Percentiles rank a stretch among this genome's conserved stretches.
Evolutionary conservation across 2,888 invertebrate genomes (phyloP).

Genomic region (Phlogophora meticulosa): DNA sequence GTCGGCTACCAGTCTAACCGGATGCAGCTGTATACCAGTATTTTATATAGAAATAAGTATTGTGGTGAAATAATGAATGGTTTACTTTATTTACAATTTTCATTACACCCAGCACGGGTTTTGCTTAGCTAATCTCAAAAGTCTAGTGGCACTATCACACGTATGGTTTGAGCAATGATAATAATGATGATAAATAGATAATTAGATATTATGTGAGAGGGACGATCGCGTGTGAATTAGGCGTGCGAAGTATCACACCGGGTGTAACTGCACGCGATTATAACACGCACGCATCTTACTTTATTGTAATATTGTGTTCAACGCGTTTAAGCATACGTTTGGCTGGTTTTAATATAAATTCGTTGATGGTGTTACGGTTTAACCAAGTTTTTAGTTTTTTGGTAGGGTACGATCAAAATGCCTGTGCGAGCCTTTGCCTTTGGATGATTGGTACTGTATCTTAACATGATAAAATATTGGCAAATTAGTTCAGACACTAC

Average conservation of each 20-base stretch:
- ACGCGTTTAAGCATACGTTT: constrained; percentile 44
- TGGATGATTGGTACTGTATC: too few species aligned
- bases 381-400: background rate
- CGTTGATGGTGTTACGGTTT: background rate
- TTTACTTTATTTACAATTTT: background rate
- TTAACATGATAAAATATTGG: too few species aligned
- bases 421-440: too few species aligned
- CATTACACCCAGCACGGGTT: background rate
- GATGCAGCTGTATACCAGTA: too few species aligned
- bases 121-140: background rate
- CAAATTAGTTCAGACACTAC: too few species aligned
- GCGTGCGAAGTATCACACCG: constrained; percentile 86
- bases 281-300: constrained; percentile 66
- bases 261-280: constrained; percentile 80
- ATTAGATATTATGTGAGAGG: constrained; percentile 59
- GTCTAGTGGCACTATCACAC: background rate
- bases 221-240: constrained; percentile 78
- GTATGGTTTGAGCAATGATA: constrained; percentile 29
- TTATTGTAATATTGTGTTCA: constrained; percentile 31
- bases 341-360: background rate
- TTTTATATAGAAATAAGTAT: too few species aligned
- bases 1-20: too few species aligned
- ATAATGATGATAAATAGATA: constrained; percentile 50
- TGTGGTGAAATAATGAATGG: too few species aligned
- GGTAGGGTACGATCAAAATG: too few species aligned